Conservation (phyloP, 2,113 vertebrate species). For the Pongo abelii region DNA sequence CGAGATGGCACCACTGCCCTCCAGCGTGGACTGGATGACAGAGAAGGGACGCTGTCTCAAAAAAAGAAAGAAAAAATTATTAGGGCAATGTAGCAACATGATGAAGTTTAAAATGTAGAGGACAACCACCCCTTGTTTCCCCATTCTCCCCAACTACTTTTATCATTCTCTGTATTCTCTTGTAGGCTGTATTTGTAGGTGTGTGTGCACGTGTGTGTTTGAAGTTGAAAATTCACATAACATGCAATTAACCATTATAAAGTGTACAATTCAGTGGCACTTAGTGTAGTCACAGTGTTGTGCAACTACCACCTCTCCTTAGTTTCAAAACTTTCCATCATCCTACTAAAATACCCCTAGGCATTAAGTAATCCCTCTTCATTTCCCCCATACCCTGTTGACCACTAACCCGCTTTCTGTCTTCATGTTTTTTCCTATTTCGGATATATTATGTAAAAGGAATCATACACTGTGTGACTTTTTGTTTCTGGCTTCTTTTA, state of each 20-base stretch:
- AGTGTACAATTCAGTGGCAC: not conserved
- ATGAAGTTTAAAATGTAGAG: not conserved
- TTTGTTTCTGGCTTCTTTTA: not conserved
- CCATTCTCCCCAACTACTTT: not conserved
- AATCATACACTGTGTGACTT: not conserved
- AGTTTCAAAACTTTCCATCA: not conserved
- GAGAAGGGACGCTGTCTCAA: no score
- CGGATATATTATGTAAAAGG: not conserved
- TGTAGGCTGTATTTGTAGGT: not conserved
- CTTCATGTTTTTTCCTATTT: not conserved
- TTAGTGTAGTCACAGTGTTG: not conserved
- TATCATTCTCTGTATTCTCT: conserved; percentile 3
- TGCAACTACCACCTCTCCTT: not conserved
- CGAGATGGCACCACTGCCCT: no score
- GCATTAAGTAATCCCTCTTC: not conserved
- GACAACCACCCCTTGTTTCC: not conserved
- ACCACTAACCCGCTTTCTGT: not conserved
- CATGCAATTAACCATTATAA: not conserved
- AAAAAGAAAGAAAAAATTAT: not conserved
- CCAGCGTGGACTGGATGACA: no score
- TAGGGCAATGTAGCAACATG: not conserved
- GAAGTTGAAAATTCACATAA: not conserved
- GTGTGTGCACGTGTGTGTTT: not conserved
- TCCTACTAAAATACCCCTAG: not conserved
- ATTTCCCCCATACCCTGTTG: not conserved